Conservation (phyloP, 2,888 invertebrate genomes). For the Galerucella nymphaeae region DNA sequence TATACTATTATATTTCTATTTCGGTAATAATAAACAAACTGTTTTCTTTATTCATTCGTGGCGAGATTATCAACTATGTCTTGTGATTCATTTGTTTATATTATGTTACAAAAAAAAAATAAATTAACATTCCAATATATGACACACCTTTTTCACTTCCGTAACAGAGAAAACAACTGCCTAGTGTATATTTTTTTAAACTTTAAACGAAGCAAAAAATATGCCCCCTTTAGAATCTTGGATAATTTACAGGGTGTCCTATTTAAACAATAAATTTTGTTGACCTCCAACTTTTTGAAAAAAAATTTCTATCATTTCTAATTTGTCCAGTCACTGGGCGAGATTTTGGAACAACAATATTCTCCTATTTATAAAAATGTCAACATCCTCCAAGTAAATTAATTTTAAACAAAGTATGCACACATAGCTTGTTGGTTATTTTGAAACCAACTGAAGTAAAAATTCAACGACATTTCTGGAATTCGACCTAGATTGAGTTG, state of each 20-base stretch:
- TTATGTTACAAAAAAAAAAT: background rate
- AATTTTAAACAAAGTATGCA: slow-evolving; percentile 4
- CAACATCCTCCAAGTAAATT: background rate
- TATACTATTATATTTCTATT: background rate
- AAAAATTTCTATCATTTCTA: background rate
- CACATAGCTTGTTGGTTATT: slow-evolving; percentile 13
- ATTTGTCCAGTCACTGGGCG: background rate
- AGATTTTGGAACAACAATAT: background rate
- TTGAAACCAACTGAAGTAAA: slow-evolving; percentile 7
- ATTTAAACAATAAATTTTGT: background rate
- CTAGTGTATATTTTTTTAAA: no score
- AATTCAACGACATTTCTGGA: slow-evolving; percentile 21
- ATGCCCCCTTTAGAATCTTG: no score
- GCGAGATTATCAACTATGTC: background rate
- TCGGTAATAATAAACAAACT: background rate
- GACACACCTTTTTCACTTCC: slow-evolving; percentile 2
- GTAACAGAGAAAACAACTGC: background rate
- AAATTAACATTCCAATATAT: background rate
- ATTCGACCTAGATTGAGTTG: slow-evolving; percentile 16
- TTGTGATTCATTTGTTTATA: background rate
- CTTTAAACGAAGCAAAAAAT: no score
- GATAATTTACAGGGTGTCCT: no score
- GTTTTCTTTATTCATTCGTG: background rate
- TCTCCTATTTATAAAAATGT: background rate
- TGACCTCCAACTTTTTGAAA: background rate